Evolutionary conservation across 2,888 invertebrate species (phyloP), one percentile per base, ranked within the genome.

Genomic region (Cheilosia grossa): DNA sequence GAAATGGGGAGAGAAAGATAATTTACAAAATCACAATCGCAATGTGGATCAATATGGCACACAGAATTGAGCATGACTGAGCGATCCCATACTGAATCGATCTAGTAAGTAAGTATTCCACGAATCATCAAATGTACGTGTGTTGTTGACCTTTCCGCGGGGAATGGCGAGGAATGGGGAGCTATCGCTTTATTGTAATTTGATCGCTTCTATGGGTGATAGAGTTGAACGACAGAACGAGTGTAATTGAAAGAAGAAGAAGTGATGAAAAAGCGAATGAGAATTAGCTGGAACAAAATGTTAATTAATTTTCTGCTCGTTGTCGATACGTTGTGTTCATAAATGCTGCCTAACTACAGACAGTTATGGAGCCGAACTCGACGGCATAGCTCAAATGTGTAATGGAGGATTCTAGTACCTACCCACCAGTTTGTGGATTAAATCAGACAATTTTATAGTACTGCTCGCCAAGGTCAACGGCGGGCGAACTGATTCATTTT

Each of bases 291-390:
- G 24, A 63, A 69, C 58, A 69, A 59, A 44, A 58, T 54, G 42
- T 64, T 70, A 75, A 75, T 82, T 70, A 70, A 82, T 82, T 82
- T 75, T 59, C 21, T 51, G 64, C 70, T 70, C 44, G 64, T 75
- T 40, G 51, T 19, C 33, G 67, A 42, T 67, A 44, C 17, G 33
- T 33, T 42, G 30, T 54, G 24, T 40, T 30, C 27, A 27, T 27
- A 9, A 24, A 24, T 58, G 19, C 15, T 37, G 1, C 5, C 33
- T 10, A 37, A 37, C 37, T 24, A 15, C 42, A 44, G 13, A 40
- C 17, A 13, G 37, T 9, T 15, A 27, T 58, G 15, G 6, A 40
- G 47, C 17, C 19, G 4, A 59, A n/a, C 44, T 44, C 5, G 4
- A 15, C 0, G 3, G 10, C 21, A 24, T 5, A 51, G 9, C 17